These are phyloP conservation scores for Drosophila leontia DNA, from an alignment of 1,140 invertebrate species.

Conservation along the genomic window DNA sequence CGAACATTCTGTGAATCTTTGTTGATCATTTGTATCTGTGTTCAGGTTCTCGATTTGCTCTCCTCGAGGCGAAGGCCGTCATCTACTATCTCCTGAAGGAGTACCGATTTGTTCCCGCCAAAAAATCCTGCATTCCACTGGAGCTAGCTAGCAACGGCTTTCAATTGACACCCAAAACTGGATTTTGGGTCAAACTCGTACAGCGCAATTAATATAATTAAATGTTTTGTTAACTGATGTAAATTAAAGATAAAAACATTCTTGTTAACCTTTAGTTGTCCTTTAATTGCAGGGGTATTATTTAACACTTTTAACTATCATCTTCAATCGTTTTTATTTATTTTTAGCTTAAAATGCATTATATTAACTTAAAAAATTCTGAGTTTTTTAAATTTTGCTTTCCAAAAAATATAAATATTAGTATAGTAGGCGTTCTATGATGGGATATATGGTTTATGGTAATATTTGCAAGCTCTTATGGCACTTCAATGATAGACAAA, in stretches of 20 bases:
- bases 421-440: too few relatives aligned
- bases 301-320: too few relatives aligned
- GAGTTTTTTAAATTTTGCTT: too few relatives aligned
- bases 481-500: too few relatives aligned
- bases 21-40: neutral
- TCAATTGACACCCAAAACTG: constrained; percentile 65
- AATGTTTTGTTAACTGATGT: constrained; percentile 1
- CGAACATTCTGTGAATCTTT: neutral
- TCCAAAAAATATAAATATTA: too few relatives aligned
- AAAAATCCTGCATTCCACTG: constrained; percentile 81
- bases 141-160: constrained; percentile 48
- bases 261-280: neutral
- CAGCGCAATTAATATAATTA: constrained; percentile 40
- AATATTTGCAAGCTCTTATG: too few relatives aligned
- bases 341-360: too few relatives aligned
- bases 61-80: constrained; percentile 85
- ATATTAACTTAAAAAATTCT: too few relatives aligned
- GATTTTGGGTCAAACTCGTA: constrained; percentile 75
- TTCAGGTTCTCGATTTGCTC: constrained; percentile 85
- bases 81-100: constrained; percentile 75
- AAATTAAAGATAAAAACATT: constrained; percentile 1
- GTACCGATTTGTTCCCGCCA: constrained; percentile 67
- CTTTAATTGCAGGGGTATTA: neutral
- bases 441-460: too few relatives aligned
- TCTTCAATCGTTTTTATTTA: too few relatives aligned